Evolutionary conservation across 2,797 vertebrate genomes (phyloP), one percentile per base, ranked within the genome.

Genomic region (Poeciliopsis gracilis): DNA sequence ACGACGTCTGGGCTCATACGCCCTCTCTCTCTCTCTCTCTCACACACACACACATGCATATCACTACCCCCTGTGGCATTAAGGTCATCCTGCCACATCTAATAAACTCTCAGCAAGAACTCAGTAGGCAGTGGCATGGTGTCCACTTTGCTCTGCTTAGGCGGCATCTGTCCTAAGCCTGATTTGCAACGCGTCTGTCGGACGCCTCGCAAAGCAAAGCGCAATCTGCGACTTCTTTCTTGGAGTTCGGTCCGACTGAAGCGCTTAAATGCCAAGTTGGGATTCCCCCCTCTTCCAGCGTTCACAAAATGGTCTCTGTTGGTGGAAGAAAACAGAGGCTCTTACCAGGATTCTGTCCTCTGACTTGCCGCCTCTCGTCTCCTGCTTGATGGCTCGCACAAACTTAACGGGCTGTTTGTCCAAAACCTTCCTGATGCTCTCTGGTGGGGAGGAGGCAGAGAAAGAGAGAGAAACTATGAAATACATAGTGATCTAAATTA

Each of bases 281-380:
- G 51, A n/a, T 74, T 76, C 6, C 1, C 1, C 30, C 30, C 67
- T 20, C 67, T 25, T 57, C 23, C 61, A 72, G 38, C 23, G 46
- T 43, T n/a, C 76, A 76, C 4, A 5, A 51, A 0, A 3, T 45
- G 13, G 4, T 3, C 15, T 43, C 28, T 30, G 18, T 43, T 49
- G 38, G 47, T 36, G 23, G 75, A 57, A 67, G 49, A 75, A 67
- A 80, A 71, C 23, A 16, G 46, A 28, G 7, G 70, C 41, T 83
- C 97, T 97, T 86, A 97, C 97, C 96, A 98, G 92, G 79, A 97
- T 96, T 89, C 96, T 93, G 92, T 98, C 97, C 82, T 98, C 97
- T 1, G 95, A 95, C 83, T 97, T 97, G 90, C 97, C 96, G 66
- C 94, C 96, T 80, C 96, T 96, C 73, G 94, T 96, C 87, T 97